Evolutionary conservation across 2,888 invertebrate species (phyloP), one percentile per base, ranked within the genome.

Genomic region (Limulus polyphemus): DNA sequence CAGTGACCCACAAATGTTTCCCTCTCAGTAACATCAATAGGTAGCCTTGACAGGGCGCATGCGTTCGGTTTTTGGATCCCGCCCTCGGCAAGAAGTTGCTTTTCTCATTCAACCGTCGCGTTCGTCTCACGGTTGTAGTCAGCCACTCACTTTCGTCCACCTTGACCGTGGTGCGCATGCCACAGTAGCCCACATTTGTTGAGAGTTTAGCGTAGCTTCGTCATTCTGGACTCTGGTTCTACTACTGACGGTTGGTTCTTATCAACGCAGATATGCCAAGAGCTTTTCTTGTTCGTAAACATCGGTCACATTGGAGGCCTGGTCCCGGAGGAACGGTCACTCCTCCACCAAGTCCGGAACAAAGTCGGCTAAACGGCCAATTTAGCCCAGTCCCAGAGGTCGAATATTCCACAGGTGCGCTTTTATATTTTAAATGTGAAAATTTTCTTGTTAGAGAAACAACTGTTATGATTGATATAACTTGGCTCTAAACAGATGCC

Each of bases 121-220:
- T 62, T 62, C 65, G 65, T 65, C 65, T 62, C 59, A 47, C 13
- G 55, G 59, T 55, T 55, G 32, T 32, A 32, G 32, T 62, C 65
- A 62, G 56, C 65, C 65, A 65, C 62, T 64, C 65, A 65, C 65
- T 65, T 65, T 65, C 65, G 58, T 62, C 58, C n/a, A 17, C 17
- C 46, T 16, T 7, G 52, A 46, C 55, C 52, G 57, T 56, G 47
- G 47, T 32, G 13, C 57, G 56, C 48, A 58, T 65, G 58, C 60
- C 49, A 57, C 61, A 65, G 58, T 65, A 60, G 56, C 65, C 60
- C 62, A 65, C 62, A 65, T 65, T 65, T 60, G 56, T 14, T 14
- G 50, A 50, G 10, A n/a, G 13, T 7, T 50, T 32, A 32, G 5
- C 32, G 32, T 32, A 32, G 7, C 32, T 14, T 50, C 14, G 3